Evolutionary conservation across 1,140 invertebrate species (phyloP).

Genomic region (Aphelinus atriplicis): DNA sequence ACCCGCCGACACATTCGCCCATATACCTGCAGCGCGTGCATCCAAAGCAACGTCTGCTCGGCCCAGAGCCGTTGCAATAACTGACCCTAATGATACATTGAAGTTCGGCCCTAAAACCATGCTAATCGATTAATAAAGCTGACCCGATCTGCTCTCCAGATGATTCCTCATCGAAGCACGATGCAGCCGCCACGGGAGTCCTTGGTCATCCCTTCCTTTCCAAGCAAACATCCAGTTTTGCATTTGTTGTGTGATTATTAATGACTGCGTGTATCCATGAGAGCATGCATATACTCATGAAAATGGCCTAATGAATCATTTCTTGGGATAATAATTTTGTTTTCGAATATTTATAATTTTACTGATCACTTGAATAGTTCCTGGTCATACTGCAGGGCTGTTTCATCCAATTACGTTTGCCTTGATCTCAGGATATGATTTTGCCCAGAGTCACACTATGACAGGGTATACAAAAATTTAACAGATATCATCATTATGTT

Average conservation of each 20-base stretch:
- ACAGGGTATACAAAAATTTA: too few species aligned
- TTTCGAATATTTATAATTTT: too few species aligned
- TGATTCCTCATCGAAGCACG: constrained; percentile 21
- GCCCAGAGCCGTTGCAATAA: constrained; percentile 48
- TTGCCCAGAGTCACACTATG: too few species aligned
- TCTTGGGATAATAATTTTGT: too few species aligned
- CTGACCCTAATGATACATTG: constrained; percentile 56
- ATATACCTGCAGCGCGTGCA: constrained; percentile 23
- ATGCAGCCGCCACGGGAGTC: background rate
- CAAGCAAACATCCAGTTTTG: constrained; percentile 13
- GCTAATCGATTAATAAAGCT: constrained; percentile 32
- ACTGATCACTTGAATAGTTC: too few species aligned
- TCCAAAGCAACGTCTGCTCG: background rate
- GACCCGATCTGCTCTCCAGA: background rate
- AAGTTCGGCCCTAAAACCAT: constrained; percentile 36
- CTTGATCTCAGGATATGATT: too few species aligned
- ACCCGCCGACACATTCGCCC: constrained; percentile 45
- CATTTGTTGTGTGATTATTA: background rate
- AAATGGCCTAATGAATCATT: too few species aligned
- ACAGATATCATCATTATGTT: too few species aligned
- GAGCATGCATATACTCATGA: too few species aligned
- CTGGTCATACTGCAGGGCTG: too few species aligned
- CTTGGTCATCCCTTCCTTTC: background rate
- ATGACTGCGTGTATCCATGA: too few species aligned
- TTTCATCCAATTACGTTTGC: too few species aligned